A percentile compares a stretch with the other conserved stretches of the same genome.
These are phyloP conservation scores for Mesorhabditis spiculigera DNA, from an alignment of 2,888 invertebrate genomes.

Conservation along the genomic window DNA sequence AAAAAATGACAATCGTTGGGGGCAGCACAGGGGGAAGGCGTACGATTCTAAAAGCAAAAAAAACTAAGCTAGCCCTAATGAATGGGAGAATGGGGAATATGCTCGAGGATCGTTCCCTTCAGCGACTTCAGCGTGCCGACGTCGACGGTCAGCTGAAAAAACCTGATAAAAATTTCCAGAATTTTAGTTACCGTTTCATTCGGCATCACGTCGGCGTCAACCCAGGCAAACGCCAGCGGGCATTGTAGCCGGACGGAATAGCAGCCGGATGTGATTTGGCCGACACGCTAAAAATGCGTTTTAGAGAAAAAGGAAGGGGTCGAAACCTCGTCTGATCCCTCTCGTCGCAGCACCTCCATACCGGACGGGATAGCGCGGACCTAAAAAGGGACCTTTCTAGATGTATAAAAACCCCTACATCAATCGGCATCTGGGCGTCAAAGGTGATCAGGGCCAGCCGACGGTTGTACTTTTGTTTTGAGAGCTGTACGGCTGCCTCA, in stretches of 20 bases:
- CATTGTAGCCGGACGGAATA: conserved; percentile 59
- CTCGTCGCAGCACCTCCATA: conserved; percentile 37
- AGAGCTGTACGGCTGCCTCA: conserved; percentile 56
- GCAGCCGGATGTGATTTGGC: conserved; percentile 62
- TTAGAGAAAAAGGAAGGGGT: neutral
- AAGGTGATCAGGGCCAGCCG: conserved; percentile 36
- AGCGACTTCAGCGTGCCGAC: conserved; percentile 33
- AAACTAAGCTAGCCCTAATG: conserved; percentile 16
- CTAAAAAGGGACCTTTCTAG: conserved; percentile 17
- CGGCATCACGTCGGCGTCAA: conserved; percentile 51
- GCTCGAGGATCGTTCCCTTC: conserved; percentile 30
- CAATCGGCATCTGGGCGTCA: conserved; percentile 13
- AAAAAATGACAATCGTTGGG: too few species aligned
- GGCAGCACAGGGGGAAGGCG: too few species aligned
- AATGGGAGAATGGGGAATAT: conserved; percentile 33
- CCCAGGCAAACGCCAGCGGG: conserved; percentile 61
- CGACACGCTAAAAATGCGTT: conserved; percentile 58
- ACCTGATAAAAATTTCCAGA: neutral
- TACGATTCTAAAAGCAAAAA: too few species aligned
- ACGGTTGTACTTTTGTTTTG: conserved; percentile 46
- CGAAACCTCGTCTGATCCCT: conserved; percentile 47
- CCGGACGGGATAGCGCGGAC: conserved; percentile 29
- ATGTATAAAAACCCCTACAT: neutral
- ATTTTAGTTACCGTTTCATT: conserved; percentile 24
- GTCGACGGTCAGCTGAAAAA: conserved; percentile 45